A percentile compares a stretch with the other conserved stretches of the same genome.
These are phyloP conservation scores for Reticulitermes lucifugus DNA, from an alignment of 2,888 invertebrate genomes.

Conservation along the genomic window DNA sequence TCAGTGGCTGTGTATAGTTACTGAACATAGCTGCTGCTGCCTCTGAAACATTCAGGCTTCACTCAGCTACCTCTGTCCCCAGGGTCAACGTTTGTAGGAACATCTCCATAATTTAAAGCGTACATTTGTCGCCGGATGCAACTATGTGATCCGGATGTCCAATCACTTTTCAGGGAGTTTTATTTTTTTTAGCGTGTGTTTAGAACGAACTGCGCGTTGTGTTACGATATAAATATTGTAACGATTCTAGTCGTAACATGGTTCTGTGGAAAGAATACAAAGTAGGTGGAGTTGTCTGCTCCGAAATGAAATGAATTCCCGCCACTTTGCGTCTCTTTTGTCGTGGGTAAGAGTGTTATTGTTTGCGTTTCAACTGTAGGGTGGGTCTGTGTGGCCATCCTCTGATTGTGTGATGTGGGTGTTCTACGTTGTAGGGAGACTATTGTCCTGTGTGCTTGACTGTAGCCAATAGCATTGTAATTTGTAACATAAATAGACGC, in stretches of 20 bases:
- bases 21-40: not conserved
- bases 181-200: slow-evolving; percentile 9
- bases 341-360: not conserved
- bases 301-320: not conserved
- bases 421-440: too few species aligned
- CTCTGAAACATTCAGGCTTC: not conserved
- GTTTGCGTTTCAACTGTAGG: not conserved
- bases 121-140: slow-evolving; percentile 10
- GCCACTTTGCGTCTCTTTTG: not conserved
- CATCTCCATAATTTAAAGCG: slow-evolving; percentile 16
- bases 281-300: not conserved
- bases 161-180: not conserved
- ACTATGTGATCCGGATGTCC: slow-evolving; percentile 7
- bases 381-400: too few species aligned
- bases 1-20: not conserved
- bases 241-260: not conserved
- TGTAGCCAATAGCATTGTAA: too few species aligned
- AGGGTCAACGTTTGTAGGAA: not conserved
- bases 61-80: not conserved
- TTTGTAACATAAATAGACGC: too few species aligned
- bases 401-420: too few species aligned
- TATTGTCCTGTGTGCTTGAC: too few species aligned
- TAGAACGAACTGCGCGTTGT: not conserved
- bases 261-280: slow-evolving; percentile 5
- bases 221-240: not conserved